These are phyloP conservation scores for Xanthia togata DNA, from an alignment of 2,888 invertebrate genomes.

Conservation along the genomic window DNA sequence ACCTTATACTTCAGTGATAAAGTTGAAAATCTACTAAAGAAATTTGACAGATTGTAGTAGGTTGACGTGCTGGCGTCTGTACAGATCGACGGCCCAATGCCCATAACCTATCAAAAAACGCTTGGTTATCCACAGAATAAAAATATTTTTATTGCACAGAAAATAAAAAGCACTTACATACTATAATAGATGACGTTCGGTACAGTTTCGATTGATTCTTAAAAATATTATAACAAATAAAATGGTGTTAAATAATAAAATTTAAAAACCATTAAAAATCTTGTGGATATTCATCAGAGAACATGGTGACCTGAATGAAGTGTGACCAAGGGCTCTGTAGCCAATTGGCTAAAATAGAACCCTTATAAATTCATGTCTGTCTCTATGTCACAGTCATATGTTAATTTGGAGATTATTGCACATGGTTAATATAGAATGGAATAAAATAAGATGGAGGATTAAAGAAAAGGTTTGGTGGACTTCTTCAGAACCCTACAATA, in stretches of 20 bases:
- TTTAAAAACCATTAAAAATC: slow-evolving; percentile 12
- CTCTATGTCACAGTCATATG: background rate
- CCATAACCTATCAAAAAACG: slow-evolving; percentile 20
- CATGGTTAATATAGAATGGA: too few species aligned
- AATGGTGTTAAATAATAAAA: slow-evolving; percentile 18
- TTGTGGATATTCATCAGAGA: background rate
- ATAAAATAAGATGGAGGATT: background rate
- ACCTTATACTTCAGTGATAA: too few species aligned
- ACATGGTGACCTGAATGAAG: slow-evolving; percentile 23
- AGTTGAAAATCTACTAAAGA: too few species aligned
- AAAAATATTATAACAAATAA: slow-evolving; percentile 29
- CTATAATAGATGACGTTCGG: slow-evolving; percentile 2
- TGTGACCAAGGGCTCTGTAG: background rate
- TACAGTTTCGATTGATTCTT: slow-evolving; percentile 27
- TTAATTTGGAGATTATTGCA: too few species aligned
- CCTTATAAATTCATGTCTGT: background rate
- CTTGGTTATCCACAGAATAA: slow-evolving; percentile 10
- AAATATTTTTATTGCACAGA: slow-evolving; percentile 12
- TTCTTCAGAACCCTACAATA: background rate
- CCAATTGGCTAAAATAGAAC: background rate
- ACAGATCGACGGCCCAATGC: background rate
- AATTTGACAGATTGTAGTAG: too few species aligned
- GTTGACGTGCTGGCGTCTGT: too few species aligned
- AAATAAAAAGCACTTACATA: slow-evolving; percentile 32
- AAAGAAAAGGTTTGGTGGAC: background rate